Base-by-base conservation (phyloP, 2,113 vertebrate species). In the Rhinolophus sinicus region DNA sequence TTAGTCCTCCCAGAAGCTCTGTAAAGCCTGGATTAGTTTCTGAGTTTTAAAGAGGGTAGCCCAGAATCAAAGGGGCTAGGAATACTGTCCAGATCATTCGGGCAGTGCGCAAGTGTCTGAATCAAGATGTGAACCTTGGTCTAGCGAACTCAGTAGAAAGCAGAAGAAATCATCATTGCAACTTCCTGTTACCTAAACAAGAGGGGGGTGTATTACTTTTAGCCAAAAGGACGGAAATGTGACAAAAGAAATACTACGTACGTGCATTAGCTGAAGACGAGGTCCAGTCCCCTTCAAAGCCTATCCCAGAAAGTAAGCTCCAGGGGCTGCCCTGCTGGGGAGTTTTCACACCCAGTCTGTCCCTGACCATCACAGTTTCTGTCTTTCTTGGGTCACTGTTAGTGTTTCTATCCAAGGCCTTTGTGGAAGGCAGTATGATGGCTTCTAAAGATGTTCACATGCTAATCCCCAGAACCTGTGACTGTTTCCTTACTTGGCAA, bases 341-440 rank as follows among this genome's bases (percentile, higher is more conserved):
- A 16, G 22, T 2, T 28, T 11, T 54, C 22, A 8, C 13, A 16
- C 6, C 4, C 38, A 28, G 0, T 19, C 28, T 15, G 52, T n/a
- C 38, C 4, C 35, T n/a, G 75, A 52, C 35, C 2, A 2, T 47
- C 52, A 22, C 40, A 30, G 1, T 9, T 18, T 64, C 58, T 40
- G n/a, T 64, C 67, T 86, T 80, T 10, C 38, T 67, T 60, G 47
- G 64, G 38, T 44, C 58, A 5, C 22, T 93, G 44, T 64, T 38
- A 4, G 9, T 33, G 21, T 83, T 76, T 33, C 30, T 64, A 44
- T 35, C 35, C 52, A 30, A 35, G 65, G 15, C 56, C 14, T 94
- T 38, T 58, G 35, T 11, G 50, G 38, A 18, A 65, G 77, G 60
- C 24, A 21, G 26, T 4, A 16, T 5, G 70, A 11, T 0, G 35